Percentiles rank a stretch among this genome's conserved stretches.
Evolutionary conservation across 2,888 invertebrate genomes (phyloP).

Genomic region (Morpho deidamia): DNA sequence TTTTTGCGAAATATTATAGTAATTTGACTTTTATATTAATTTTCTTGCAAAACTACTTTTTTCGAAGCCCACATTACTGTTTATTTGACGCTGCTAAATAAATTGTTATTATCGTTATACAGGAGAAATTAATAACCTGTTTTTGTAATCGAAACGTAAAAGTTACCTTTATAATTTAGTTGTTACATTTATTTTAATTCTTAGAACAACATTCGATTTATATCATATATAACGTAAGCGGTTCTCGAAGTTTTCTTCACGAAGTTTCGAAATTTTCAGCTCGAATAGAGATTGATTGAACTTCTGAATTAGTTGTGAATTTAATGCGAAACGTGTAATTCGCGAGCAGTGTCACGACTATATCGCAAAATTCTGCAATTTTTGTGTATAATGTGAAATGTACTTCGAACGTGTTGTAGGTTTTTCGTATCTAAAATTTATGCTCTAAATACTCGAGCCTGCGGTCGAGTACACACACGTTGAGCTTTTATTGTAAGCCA

Average conservation of each 20-base stretch:
- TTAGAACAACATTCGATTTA: conserved; percentile 5
- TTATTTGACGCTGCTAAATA: no score
- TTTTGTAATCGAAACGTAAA: no score
- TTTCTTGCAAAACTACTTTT: no score
- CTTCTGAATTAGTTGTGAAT: conserved; percentile 22
- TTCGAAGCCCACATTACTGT: no score
- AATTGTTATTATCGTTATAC: no score
- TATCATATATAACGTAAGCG: conserved; percentile 17
- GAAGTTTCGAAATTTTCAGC: conserved; percentile 42
- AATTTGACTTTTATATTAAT: no score
- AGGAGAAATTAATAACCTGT: no score
- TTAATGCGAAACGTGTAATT: conserved; percentile 10
- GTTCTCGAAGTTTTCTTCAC: conserved; percentile 11
- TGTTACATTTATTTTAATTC: neutral
- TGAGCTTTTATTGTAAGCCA: conserved; percentile 52
- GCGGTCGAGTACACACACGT: conserved; percentile 41
- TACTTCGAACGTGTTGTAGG: conserved; percentile 30
- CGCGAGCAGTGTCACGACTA: conserved; percentile 1
- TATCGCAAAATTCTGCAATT: neutral
- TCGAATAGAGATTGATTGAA: conserved; percentile 23
- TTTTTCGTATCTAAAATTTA: conserved; percentile 55
- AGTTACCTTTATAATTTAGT: no score
- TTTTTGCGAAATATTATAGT: no score
- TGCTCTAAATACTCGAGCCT: conserved; percentile 49
- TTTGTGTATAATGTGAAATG: conserved; percentile 11